Conservation (phyloP, 2,113 vertebrate species). For the Oreochromis aureus region DNA sequence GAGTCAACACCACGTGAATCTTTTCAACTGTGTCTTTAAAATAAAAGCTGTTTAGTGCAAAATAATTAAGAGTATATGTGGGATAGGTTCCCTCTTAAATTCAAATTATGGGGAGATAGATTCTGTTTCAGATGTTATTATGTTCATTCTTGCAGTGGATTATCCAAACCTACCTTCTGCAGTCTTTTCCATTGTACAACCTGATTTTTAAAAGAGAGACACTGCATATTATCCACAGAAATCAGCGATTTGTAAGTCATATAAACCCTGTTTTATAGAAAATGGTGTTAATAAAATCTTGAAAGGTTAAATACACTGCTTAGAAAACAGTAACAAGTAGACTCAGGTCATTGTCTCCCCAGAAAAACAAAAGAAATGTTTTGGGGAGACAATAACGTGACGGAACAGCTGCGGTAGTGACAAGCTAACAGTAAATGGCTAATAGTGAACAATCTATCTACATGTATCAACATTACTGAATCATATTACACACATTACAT, state of each 20-base stretch:
- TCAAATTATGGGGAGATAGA: background rate
- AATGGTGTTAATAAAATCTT: background rate
- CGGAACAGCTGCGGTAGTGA: background rate
- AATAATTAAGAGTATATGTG: background rate
- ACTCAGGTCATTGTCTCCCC: background rate
- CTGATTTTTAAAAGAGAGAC: background rate
- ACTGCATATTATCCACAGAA: background rate
- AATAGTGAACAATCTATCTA: background rate
- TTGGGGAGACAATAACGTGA: background rate
- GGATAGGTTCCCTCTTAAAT: background rate
- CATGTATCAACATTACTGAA: background rate
- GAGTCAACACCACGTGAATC: background rate
- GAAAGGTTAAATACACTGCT: background rate
- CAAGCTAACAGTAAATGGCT: background rate
- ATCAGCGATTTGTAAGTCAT: background rate
- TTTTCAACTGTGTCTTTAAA: background rate
- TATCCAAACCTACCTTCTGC: background rate
- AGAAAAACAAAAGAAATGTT: background rate
- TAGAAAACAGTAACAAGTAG: background rate
- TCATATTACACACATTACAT: background rate
- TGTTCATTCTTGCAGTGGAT: background rate
- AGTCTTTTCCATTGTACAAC: background rate
- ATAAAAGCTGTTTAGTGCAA: background rate
- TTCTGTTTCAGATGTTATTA: background rate
- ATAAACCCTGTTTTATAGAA: background rate